These are phyloP conservation scores for Chaenocephalus aceratus DNA, from an alignment of 2,113 vertebrate genomes.

Conservation along the genomic window DNA sequence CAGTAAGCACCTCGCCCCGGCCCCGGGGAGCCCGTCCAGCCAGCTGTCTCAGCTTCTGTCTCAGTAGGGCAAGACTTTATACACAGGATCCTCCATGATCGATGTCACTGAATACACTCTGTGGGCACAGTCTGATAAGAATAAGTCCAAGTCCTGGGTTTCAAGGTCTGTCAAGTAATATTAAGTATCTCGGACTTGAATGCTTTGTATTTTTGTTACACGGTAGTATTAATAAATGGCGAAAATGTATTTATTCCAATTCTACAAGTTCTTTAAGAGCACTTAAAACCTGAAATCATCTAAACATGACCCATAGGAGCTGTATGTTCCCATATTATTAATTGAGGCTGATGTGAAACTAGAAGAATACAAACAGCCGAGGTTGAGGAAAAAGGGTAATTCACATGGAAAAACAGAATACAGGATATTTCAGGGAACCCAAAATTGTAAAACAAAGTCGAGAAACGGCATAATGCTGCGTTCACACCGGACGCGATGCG, in stretches of 20 bases:
- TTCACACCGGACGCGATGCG: too few species aligned
- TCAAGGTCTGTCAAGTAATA: background rate
- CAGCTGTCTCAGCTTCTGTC: conserved; percentile 73
- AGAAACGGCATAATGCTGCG: too few species aligned
- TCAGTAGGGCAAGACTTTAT: conserved; percentile 40
- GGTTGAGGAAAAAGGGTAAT: too few species aligned
- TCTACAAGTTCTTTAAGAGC: too few species aligned
- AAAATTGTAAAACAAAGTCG: too few species aligned
- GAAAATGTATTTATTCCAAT: background rate
- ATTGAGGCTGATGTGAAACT: too few species aligned
- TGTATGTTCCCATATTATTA: too few species aligned
- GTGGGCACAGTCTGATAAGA: conserved; percentile 20
- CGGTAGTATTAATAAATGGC: background rate
- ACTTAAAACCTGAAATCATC: too few species aligned
- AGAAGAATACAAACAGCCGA: too few species aligned
- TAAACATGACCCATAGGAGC: too few species aligned
- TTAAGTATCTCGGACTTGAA: background rate
- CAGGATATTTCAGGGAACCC: too few species aligned
- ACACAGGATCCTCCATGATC: conserved; percentile 49
- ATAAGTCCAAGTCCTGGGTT: background rate
- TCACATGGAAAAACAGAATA: too few species aligned
- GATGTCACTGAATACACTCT: conserved; percentile 47
- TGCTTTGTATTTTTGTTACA: background rate
- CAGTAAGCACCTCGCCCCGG: conserved; percentile 60
- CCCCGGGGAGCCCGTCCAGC: conserved; percentile 52